Evolutionary conservation across 2,113 vertebrate genomes (phyloP), one percentile per base, ranked within the genome.

Genomic region (Heterochromis multidens): DNA sequence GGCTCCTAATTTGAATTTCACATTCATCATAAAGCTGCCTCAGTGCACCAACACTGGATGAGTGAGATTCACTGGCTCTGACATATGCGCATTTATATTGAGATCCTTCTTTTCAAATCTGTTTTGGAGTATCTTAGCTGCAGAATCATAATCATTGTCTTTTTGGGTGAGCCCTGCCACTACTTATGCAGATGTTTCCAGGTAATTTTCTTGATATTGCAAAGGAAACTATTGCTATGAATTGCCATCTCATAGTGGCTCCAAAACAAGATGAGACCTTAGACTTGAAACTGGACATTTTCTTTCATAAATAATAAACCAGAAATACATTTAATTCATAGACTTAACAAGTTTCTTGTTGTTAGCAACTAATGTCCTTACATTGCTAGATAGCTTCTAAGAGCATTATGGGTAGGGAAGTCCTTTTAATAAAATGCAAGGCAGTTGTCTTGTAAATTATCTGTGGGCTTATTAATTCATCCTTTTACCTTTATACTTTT

Each of bases 171-270:
- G 52, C 3, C 85, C 85, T 72, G 74, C 62, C 1, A 14, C 29
- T 35, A 23, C 56, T 21, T 79, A 70, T 79, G 74, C 61, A 23
- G 74, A 25, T 6, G 13, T 19, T 11, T 40, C 82, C 0, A 9
- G 52, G n/a, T 81, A 81, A 7, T 56, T 77, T 81, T 79, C 81
- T 37, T 76, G 57, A 37, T 77, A 60, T 76, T 77, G 25, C 35
- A 65, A 54, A 86, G 35, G 2, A 27, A 35, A 56, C 31, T 7
- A 29, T 63, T 67, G 6, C 13, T 1, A 27, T 83, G 29, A 56
- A 76, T 61, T 35, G 21, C 37, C 46, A 56, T 49, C 21, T 81
- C 33, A 62, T n/a, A 59, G 10, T 59, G 60, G 29, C 58, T 59
- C n/a, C 78, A 81, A 76, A 77, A 43, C 67, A 1, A 54, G 27